Base-by-base conservation (phyloP, 2,113 vertebrate species). In the Todiramphus chloris region DNA sequence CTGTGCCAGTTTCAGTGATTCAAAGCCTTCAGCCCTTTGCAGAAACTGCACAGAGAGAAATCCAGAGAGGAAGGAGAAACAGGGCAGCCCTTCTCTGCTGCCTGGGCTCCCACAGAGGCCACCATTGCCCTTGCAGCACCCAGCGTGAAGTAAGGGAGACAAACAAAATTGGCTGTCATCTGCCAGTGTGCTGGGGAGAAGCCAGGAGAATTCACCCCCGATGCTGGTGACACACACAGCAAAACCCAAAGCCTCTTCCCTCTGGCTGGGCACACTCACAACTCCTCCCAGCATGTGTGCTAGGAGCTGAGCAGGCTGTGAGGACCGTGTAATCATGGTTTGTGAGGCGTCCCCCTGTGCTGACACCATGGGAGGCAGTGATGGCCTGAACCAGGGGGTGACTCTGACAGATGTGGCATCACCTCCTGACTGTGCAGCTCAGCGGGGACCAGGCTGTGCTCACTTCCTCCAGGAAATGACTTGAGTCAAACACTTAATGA, bases 251-350 rank as follows among this genome's bases (percentile, higher is more conserved):
- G 48, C 31, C 37, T 51, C 58, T 64, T 84, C 50, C 35, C 15
- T 64, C 80, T 41, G 50, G 39, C 60, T 35, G 5, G 7, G 64
- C 60, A 62, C 35, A 31, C 23, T 64, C 73, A 66, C 0, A 2
- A 3, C 50, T 82, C 56, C 43, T 63, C 83, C 46, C 0, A 0
- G 30, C 0, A 0, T 30, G 23, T 2, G 6, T 2, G 7, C 21
- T 4, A 8, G 1, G 10, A 64, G 48, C 58, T 20, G n/a, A 83
- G 69, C 41, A 63, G 63, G 64, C 78, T 72, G 58, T 68, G 48
- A 35, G 46, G 18, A 79, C n/a, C 56, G 20, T 63, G 58, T 18
- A 67, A 63, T 31, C 23, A 3, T 19, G 25, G 44, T 27, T 81
- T 73, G 6, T 6, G 2, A 80, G 53, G 55, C 3, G 0, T 28